phyloP scores from a whole-genome alignment of 2,797 vertebrate species.

The Alca torda region DNA sequence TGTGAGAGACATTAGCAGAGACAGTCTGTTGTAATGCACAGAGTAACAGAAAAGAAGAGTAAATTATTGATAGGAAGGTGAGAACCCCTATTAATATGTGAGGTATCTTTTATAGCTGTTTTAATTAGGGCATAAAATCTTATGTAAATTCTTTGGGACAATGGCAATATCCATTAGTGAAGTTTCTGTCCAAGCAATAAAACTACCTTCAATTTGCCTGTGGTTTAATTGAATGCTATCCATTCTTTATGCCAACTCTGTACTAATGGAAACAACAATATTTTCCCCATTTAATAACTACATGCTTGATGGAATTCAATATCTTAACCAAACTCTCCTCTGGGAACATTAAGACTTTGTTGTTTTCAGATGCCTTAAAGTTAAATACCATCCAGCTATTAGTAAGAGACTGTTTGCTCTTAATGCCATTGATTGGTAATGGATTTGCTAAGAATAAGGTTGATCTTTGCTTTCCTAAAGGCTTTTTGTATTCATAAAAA shows the following conservation, averaged over 20 bases:
- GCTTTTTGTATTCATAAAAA: constrained; percentile 6
- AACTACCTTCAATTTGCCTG: not conserved
- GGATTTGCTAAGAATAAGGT: constrained; percentile 7
- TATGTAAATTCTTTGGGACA: constrained; percentile 3
- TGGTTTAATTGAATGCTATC: constrained; percentile 30
- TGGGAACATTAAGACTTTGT: constrained; percentile 19
- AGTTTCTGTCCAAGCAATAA: constrained; percentile 17
- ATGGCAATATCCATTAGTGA: not conserved
- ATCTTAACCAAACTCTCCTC: constrained; percentile 37
- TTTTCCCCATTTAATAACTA: constrained; percentile 45
- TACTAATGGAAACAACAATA: constrained; percentile 40
- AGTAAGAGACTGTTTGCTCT: constrained; percentile 11
- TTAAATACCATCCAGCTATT: constrained; percentile 37
- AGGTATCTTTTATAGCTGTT: not conserved
- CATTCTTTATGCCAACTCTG: not conserved
- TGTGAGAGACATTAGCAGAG: not conserved
- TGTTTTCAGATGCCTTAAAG: constrained; percentile 23
- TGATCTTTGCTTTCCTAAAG: constrained; percentile 24
- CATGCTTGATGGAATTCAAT: constrained; percentile 28
- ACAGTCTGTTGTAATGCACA: not conserved
- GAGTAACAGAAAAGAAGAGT: not conserved
- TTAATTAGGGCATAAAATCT: constrained; percentile 42
- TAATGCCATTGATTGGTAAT: constrained; percentile 18
- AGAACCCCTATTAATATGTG: not conserved
- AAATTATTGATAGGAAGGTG: constrained; percentile 25